Evolutionary conservation across 1,140 invertebrate species (phyloP), one percentile per base, ranked within the genome.

Genomic region (Lepidurus arcticus): DNA sequence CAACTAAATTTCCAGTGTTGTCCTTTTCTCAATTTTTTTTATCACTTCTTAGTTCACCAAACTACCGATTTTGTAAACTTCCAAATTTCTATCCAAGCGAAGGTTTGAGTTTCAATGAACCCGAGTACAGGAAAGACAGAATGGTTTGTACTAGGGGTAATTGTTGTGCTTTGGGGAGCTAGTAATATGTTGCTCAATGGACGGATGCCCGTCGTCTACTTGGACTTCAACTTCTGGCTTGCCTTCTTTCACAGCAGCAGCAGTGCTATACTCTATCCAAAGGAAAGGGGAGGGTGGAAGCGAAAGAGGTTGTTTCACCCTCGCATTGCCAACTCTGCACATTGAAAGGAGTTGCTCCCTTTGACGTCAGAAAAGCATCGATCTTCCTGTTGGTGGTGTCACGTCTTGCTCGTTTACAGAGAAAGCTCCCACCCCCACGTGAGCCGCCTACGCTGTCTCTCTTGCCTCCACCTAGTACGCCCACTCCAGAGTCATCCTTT

Each of bases 361-460:
- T 65, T 65, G 53, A 65, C 53, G 53, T 65, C 53, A 65, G 53
- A 65, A 65, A 65, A 65, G 53, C 53, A 65, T 65, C 53, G 53
- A 65, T 65, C 53, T 65, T 65, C 16, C 9, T n/a, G 53, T 65
- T 65, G 45, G 45, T 47, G 45, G 53, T 65, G 21, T 21, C 53
- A 65, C 53, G 53, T 65, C 21, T 65, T 21, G 13, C 21, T 65
- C 53, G 53, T 65, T 65, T 21, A 21, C 9, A 65, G 21, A 65
- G 53, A 53, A 53, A 65, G 34, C 53, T 65, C 53, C 53, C 53
- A 65, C 53, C 21, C 8, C 53, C 21, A 21, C 4, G 53, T 13
- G 13, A 21, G 16, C 8, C 13, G 13, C 53, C 53, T 65, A 65
- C 53, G 53, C 21, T 65, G 0, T 65, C 21, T 16, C 53, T 65